Evolutionary conservation across 2,113 vertebrate species (phyloP).

Genomic region (Bubo scandiacus): DNA sequence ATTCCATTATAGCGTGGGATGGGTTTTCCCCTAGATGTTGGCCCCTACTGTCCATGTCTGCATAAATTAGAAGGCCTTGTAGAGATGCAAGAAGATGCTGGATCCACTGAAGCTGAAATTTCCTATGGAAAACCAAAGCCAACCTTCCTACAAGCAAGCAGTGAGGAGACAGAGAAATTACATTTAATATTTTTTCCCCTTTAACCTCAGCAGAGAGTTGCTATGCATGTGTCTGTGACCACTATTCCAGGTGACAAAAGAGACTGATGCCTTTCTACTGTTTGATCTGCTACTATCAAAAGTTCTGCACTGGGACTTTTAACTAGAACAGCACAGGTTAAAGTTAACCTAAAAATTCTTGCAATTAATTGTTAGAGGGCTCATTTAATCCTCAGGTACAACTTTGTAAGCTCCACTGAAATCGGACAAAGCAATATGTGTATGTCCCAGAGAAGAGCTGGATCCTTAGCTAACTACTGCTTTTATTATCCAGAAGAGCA

Average conservation of each 20-base stretch:
- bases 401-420: not conserved
- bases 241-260: not conserved
- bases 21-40: not conserved
- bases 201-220: not conserved
- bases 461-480: not conserved
- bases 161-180: not conserved
- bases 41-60: not conserved
- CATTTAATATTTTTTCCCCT: not conserved
- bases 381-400: not conserved
- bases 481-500: not conserved
- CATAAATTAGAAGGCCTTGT: not conserved
- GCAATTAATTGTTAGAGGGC: not conserved
- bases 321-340: not conserved
- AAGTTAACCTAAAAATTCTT: not conserved
- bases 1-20: not conserved
- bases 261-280: not conserved
- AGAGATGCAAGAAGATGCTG: not conserved
- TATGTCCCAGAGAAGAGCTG: not conserved
- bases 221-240: not conserved
- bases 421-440: not conserved
- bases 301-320: not conserved
- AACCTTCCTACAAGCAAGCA: not conserved
- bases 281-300: not conserved
- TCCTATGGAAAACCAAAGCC: not conserved
- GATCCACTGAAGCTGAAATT: not conserved